Conservation (phyloP, 2,797 vertebrate genomes). For the Amblyraja radiata region DNA sequence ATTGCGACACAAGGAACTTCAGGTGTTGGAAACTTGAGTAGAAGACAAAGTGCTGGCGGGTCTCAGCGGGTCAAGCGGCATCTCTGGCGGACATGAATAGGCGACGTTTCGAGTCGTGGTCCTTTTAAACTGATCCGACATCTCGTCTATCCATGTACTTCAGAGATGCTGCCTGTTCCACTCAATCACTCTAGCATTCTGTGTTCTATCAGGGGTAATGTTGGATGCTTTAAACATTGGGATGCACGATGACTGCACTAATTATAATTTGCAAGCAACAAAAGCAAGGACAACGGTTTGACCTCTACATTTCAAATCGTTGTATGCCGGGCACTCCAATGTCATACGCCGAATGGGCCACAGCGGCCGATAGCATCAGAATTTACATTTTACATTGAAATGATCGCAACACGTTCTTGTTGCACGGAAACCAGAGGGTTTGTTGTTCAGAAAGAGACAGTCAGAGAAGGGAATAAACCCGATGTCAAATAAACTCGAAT, state of each 20-base stretch:
- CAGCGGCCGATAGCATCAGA: neutral
- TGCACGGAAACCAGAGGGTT: neutral
- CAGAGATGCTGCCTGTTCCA: no score
- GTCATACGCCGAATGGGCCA: no score
- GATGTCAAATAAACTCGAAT: neutral
- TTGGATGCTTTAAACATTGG: neutral
- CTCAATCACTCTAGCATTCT: no score
- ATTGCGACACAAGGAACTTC: no score
- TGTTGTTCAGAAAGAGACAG: neutral
- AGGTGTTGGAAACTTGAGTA: no score
- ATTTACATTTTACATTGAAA: neutral
- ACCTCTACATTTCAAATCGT: neutral
- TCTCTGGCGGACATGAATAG: no score
- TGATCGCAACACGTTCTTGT: neutral
- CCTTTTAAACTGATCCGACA: no score
- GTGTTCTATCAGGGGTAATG: neutral
- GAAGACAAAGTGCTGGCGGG: no score
- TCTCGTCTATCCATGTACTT: no score
- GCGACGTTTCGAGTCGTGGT: no score
- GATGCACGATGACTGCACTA: neutral
- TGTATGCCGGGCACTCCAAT: neutral
- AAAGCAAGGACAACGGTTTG: neutral
- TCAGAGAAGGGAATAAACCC: neutral
- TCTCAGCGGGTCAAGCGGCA: no score
- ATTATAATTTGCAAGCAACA: neutral